Evolutionary conservation across 1,140 invertebrate species (phyloP).

Genomic region (Drosophila kikkawai): DNA sequence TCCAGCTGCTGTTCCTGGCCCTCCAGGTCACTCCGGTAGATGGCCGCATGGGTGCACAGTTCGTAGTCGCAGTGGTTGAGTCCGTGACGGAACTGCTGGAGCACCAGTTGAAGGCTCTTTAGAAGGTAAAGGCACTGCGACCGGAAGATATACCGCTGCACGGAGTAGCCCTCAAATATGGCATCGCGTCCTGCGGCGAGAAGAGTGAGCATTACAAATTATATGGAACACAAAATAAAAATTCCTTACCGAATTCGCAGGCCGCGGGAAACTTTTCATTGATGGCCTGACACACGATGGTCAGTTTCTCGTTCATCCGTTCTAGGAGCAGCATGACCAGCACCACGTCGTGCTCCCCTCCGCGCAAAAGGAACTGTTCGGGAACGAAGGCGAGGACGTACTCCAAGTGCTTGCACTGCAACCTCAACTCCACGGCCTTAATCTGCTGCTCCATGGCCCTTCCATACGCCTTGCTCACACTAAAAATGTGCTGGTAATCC

Average conservation of each 20-base stretch:
- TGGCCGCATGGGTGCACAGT: slow-evolving; percentile 93
- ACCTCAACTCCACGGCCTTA: slow-evolving; percentile 93
- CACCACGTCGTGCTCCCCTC: slow-evolving; percentile 97
- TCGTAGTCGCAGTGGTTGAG: slow-evolving; percentile 93
- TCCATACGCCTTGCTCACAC: slow-evolving; percentile 94
- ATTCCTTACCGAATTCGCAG: slow-evolving; percentile 87
- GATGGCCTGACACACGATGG: slow-evolving; percentile 95
- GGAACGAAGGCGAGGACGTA: slow-evolving; percentile 96
- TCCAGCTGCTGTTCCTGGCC: slow-evolving; percentile 96
- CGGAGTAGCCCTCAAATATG: slow-evolving; percentile 93
- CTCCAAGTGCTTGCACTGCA: slow-evolving; percentile 93
- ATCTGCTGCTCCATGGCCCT: slow-evolving; percentile 97
- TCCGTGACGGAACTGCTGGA: slow-evolving; percentile 90
- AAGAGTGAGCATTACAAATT: background rate
- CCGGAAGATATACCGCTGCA: slow-evolving; percentile 96
- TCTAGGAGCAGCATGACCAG: slow-evolving; percentile 95
- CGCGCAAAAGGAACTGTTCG: slow-evolving; percentile 94
- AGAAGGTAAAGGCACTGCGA: slow-evolving; percentile 93
- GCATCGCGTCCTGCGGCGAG: slow-evolving; percentile 85
- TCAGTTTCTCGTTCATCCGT: slow-evolving; percentile 95
- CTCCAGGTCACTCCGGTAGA: slow-evolving; percentile 94
- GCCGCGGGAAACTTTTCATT: slow-evolving; percentile 90
- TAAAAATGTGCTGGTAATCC: slow-evolving; percentile 95
- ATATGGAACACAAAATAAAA: background rate
- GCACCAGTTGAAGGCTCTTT: slow-evolving; percentile 90